These are phyloP conservation scores for Pseudocheirus occidentalis DNA, from an alignment of 2,797 vertebrate species.

Conservation along the genomic window DNA sequence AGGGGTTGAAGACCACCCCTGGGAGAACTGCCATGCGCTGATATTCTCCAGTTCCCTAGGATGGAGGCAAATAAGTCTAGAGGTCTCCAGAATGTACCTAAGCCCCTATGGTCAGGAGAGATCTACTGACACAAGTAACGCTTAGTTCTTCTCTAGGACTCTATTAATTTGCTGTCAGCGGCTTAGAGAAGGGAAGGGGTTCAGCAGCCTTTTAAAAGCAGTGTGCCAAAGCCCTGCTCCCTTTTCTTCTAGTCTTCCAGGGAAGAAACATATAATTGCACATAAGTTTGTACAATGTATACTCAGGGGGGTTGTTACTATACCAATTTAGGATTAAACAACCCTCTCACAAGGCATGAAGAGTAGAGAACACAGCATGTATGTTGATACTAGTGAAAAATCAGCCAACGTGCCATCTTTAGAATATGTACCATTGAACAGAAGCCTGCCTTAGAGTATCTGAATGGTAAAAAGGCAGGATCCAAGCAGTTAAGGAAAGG, in stretches of 20 bases:
- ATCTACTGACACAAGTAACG: background rate
- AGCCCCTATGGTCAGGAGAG: background rate
- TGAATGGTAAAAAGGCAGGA: no score
- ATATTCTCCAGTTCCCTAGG: background rate
- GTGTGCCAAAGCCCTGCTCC: background rate
- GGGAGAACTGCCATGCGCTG: background rate
- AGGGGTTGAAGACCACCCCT: background rate
- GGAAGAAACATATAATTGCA: background rate
- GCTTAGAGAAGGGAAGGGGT: background rate
- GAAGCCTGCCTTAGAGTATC: no score
- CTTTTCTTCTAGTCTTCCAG: background rate
- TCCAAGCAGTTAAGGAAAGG: no score
- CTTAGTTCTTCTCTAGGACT: background rate
- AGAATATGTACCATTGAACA: no score
- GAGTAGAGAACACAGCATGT: no score
- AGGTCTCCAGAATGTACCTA: background rate
- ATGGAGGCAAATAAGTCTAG: background rate
- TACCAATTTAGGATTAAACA: no score
- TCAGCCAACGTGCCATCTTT: no score
- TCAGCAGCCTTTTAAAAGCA: background rate
- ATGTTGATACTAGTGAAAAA: no score
- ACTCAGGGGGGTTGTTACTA: no score
- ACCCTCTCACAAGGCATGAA: no score
- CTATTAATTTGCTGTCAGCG: background rate
- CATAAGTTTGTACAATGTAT: background rate